phyloP scores from a whole-genome alignment of 2,797 vertebrate species.

The Rhadinocentrus ornatus region DNA sequence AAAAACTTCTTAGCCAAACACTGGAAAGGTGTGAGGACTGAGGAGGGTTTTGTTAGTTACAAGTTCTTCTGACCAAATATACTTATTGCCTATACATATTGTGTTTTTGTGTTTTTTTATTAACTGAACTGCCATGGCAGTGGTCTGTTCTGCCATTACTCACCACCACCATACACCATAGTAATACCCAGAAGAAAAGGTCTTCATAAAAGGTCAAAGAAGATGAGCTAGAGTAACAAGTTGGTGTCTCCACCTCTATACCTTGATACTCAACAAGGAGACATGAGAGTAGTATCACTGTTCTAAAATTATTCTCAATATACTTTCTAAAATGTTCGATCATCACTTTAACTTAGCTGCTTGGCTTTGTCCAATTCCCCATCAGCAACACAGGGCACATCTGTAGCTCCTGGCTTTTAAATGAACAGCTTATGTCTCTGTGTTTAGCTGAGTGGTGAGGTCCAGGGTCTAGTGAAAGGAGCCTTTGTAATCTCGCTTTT shows the following conservation, averaged over 20 bases:
- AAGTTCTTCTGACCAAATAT: background rate
- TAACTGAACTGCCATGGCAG: background rate
- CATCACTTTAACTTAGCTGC: background rate
- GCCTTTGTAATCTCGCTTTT: slow-evolving; percentile 43
- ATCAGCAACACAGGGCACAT: background rate
- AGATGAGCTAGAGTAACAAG: background rate
- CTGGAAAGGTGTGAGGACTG: too few relatives aligned
- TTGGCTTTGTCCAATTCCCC: slow-evolving; percentile 6
- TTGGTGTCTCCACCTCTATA: background rate
- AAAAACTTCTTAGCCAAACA: too few relatives aligned
- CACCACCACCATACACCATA: background rate
- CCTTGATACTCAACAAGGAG: too few relatives aligned
- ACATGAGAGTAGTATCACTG: background rate
- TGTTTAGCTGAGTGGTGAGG: slow-evolving; percentile 26
- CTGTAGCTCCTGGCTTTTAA: slow-evolving; percentile 29
- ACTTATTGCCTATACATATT: background rate
- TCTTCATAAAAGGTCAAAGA: background rate
- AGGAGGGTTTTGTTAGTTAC: too few relatives aligned
- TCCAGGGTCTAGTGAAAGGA: slow-evolving; percentile 39
- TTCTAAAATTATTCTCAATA: background rate
- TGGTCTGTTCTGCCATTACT: background rate
- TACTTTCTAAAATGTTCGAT: background rate
- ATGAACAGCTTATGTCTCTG: slow-evolving; percentile 20
- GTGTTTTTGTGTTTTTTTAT: background rate
- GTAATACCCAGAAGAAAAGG: background rate